Percentiles rank a stretch among this genome's conserved stretches.
These are phyloP conservation scores for Scaptomyza graminum DNA, from an alignment of 1,140 invertebrate species.

Conservation along the genomic window DNA sequence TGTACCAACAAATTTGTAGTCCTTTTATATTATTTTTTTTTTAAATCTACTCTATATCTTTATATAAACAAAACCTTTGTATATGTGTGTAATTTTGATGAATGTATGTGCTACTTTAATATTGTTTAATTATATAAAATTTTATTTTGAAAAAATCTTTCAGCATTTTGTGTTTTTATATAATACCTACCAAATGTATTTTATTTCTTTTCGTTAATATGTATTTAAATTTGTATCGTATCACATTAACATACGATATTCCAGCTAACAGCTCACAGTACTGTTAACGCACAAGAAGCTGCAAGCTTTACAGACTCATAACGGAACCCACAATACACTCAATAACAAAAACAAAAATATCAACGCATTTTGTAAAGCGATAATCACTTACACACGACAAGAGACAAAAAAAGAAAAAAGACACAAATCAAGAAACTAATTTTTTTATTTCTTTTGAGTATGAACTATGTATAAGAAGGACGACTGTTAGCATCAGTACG, in stretches of 20 bases:
- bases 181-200: no score
- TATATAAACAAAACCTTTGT: conserved; percentile 47
- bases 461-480: conserved; percentile 8
- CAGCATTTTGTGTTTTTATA: conserved; percentile 26
- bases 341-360: conserved; percentile 50
- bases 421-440: conserved; percentile 30
- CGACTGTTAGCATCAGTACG: conserved; percentile 31
- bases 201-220: not conserved
- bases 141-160: conserved; percentile 60
- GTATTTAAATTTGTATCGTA: not conserved
- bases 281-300: conserved; percentile 38
- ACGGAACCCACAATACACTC: conserved; percentile 13
- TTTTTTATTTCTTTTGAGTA: conserved; percentile 13
- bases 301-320: conserved; percentile 17
- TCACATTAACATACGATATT: conserved; percentile 12
- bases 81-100: conserved; percentile 63
- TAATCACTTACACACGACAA: conserved; percentile 75
- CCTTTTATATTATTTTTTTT: conserved; percentile 34
- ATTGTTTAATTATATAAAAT: conserved; percentile 71
- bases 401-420: conserved; percentile 13
- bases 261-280: conserved; percentile 30
- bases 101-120: conserved; percentile 75
- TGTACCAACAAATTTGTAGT: conserved; percentile 47
- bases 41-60: conserved; percentile 18
- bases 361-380: conserved; percentile 70